Conservation (phyloP, 1,140 invertebrate species). For the Leptopilina clavipes region DNA sequence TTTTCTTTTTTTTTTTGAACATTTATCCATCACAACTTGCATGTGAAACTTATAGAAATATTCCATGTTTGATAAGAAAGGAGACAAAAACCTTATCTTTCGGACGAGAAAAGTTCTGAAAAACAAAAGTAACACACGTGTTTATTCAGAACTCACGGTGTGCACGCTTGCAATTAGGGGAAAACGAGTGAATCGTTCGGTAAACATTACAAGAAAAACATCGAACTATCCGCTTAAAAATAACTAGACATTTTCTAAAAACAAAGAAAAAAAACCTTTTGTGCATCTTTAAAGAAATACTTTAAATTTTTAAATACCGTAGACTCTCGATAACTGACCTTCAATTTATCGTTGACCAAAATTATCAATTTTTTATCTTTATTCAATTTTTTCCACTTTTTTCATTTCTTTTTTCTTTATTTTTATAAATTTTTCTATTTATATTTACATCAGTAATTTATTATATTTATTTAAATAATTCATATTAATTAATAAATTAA, state of each 20-base stretch:
- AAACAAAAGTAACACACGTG: background rate
- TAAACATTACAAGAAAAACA: background rate
- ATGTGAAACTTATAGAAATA: background rate
- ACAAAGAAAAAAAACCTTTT: background rate
- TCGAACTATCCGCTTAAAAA: background rate
- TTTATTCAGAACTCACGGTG: background rate
- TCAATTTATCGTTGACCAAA: background rate
- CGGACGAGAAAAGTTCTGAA: background rate
- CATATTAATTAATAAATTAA: too few species aligned
- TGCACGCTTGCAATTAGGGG: slow-evolving; percentile 32
- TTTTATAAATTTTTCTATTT: too few species aligned
- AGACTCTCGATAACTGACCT: slow-evolving; percentile 11
- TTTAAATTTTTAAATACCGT: background rate
- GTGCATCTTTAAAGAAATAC: background rate
- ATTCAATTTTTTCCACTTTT: too few species aligned
- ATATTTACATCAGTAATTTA: too few species aligned
- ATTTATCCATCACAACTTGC: background rate
- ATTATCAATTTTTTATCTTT: too few species aligned
- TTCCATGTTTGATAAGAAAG: background rate
- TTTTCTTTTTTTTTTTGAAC: background rate
- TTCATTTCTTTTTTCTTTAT: too few species aligned
- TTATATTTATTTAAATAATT: too few species aligned
- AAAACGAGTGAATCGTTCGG: slow-evolving; percentile 29
- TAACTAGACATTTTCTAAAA: too few species aligned
- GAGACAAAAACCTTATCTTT: background rate